Base-by-base conservation (phyloP, 2,113 vertebrate genomes). In the Camelus bactrianus region DNA sequence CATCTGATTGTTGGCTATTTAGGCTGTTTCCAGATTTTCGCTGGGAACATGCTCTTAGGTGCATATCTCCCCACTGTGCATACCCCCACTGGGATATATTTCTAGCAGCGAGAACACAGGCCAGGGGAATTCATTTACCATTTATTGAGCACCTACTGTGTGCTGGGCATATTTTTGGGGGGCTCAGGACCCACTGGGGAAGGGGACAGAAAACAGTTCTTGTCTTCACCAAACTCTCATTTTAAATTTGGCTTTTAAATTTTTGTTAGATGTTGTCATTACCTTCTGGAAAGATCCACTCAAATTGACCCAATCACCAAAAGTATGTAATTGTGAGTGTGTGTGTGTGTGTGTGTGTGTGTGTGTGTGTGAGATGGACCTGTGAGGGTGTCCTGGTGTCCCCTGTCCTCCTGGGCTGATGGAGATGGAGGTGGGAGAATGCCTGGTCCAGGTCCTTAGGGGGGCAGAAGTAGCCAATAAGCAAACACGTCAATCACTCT, bases 401-500 rank as follows among this genome's bases (percentile, higher is more conserved):
- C 64, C 73, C 73, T 20, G 32, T 50, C 52, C 38, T 85, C 32
- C 8, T 35, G 42, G 48, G 60, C 62, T n/a, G 8, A 11, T 30
- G 76, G 56, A 56, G 38, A 28, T 3, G 19, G 35, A 79, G 56
- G n/a, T 20, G 24, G 52, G 24, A 6, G 10, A 42, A 42, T 48
- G 5, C 42, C 64, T n/a, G 26, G 77, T 58, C 13, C 10, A 19
- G 32, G 46, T 81, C 82, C 89, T 65, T 30, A 17, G 96, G 48
- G 82, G n/a, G n/a, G 58, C 5, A 0, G 58, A 67, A 65, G 64
- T 48, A 28, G 58, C 76, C 17, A 12, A 89, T 89, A 80, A 82
- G 79, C 73, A 67, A 77, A 92, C 60, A 24, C 0, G 73, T 73
- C 96, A 75, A 69, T 94, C 97, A 89, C 70, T 88, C 1, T 0